These are phyloP conservation scores for Caenorhabditis sp. DNA, from an alignment of 2,888 invertebrate genomes.

Conservation along the genomic window DNA sequence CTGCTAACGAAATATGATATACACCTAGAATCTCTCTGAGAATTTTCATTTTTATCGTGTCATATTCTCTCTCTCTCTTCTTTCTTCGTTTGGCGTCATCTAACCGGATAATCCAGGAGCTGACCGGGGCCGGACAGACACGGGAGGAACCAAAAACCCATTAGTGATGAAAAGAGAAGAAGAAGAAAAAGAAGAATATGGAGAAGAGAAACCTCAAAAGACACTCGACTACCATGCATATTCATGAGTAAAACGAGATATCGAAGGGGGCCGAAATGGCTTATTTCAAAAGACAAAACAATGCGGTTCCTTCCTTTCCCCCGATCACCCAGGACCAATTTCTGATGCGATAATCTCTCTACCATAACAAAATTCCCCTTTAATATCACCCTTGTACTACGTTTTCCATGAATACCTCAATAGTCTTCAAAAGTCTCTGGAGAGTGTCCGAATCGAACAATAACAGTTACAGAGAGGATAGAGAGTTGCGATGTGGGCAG, in stretches of 20 bases:
- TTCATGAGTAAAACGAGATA: slow-evolving; percentile 31
- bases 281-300: too few species aligned
- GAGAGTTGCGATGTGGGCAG: too few species aligned
- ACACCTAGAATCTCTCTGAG: slow-evolving; percentile 14
- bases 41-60: not conserved
- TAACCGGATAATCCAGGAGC: not conserved
- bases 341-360: not conserved
- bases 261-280: not conserved
- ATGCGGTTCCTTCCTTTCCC: not conserved
- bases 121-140: not conserved
- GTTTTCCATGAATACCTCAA: too few species aligned
- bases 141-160: slow-evolving; percentile 4
- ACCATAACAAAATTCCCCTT: not conserved
- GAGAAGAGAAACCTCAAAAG: slow-evolving; percentile 1
- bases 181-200: not conserved
- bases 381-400: not conserved
- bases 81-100: not conserved
- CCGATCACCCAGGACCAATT: not conserved
- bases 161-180: not conserved
- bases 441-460: too few species aligned
- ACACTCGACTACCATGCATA: slow-evolving; percentile 7
- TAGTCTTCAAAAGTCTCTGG: too few species aligned
- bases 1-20: slow-evolving; percentile 32
- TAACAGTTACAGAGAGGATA: too few species aligned
- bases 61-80: not conserved